phyloP scores from a whole-genome alignment of 2,113 vertebrate genomes.

The Rhizomys pruinosus region DNA sequence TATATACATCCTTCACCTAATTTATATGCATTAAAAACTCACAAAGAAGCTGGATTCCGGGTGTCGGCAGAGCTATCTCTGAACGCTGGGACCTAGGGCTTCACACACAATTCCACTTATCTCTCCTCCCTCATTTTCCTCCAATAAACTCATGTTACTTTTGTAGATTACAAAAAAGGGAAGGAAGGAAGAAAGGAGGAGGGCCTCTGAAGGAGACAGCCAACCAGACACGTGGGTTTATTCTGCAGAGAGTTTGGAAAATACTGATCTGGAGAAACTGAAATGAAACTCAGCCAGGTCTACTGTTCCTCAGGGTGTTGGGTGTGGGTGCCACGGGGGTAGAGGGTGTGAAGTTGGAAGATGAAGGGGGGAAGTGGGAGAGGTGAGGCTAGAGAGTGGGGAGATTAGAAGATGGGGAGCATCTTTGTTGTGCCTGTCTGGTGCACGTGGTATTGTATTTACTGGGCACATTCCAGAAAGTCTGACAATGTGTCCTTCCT shows the following conservation, averaged over 20 bases:
- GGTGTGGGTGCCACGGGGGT: no score
- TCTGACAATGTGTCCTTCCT: not conserved
- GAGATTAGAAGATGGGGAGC: not conserved
- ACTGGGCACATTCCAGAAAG: not conserved
- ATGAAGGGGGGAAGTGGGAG: no score
- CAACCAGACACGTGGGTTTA: not conserved
- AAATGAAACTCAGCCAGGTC: not conserved
- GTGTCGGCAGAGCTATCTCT: not conserved
- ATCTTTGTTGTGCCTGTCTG: not conserved
- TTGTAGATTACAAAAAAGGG: constrained; percentile 39
- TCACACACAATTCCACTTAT: constrained; percentile 47
- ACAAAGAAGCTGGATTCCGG: not conserved
- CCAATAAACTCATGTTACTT: constrained; percentile 53
- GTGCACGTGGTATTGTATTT: not conserved
- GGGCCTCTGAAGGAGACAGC: not conserved
- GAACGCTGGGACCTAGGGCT: not conserved
- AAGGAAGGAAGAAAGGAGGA: not conserved
- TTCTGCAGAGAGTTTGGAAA: not conserved
- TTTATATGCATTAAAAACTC: constrained; percentile 72
- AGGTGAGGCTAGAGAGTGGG: no score
- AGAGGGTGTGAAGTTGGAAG: no score
- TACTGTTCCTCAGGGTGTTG: not conserved
- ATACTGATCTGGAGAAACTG: not conserved
- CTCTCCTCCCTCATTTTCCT: constrained; percentile 57
- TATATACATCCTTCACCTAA: constrained; percentile 29